These are phyloP conservation scores for Palythoa heliodiscus DNA, from an alignment of 92 coral and sea anemone genomes.

Conservation along the genomic window DNA sequence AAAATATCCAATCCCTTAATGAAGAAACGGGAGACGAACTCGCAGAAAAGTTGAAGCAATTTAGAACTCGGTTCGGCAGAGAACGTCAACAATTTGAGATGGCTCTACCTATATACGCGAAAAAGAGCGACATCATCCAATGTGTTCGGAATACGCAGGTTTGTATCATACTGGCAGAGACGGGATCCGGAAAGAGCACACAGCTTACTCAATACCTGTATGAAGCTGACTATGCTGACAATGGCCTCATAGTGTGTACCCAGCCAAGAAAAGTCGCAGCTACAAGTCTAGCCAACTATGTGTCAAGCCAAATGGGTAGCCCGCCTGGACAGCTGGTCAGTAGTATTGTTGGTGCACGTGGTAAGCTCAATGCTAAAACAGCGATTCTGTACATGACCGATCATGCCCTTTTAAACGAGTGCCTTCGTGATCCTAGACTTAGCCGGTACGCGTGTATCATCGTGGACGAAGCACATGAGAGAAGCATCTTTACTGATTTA, in stretches of 20 bases:
- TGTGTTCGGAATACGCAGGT: slow-evolving; percentile 72
- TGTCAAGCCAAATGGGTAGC: slow-evolving; percentile 82
- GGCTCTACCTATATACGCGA: slow-evolving; percentile 91
- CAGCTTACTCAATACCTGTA: slow-evolving; percentile 89
- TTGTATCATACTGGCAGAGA: slow-evolving; percentile 83
- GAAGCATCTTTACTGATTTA: slow-evolving; percentile 88
- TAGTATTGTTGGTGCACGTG: slow-evolving; percentile 71
- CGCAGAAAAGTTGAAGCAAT: slow-evolving; percentile 25
- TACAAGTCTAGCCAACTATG: slow-evolving; percentile 77
- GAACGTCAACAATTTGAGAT: slow-evolving; percentile 66
- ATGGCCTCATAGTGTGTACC: slow-evolving; percentile 76
- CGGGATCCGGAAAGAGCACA: slow-evolving; percentile 98
- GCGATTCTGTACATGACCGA: slow-evolving; percentile 87
- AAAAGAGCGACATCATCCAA: slow-evolving; percentile 60
- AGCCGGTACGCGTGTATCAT: slow-evolving; percentile 82
- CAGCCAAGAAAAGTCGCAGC: slow-evolving; percentile 99
- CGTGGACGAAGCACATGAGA: slow-evolving; percentile 96
- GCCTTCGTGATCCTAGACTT: slow-evolving; percentile 69
- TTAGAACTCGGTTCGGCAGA: slow-evolving; percentile 57
- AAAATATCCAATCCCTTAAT: slow-evolving; percentile 30
- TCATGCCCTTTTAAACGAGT: slow-evolving; percentile 84
- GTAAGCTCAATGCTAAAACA: slow-evolving; percentile 43
- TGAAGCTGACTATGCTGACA: slow-evolving; percentile 72
- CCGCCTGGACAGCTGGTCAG: slow-evolving; percentile 74
- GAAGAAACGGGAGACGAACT: slow-evolving; percentile 11